Conservation (phyloP, 2,888 invertebrate genomes). For the Sabatieria punctata region DNA sequence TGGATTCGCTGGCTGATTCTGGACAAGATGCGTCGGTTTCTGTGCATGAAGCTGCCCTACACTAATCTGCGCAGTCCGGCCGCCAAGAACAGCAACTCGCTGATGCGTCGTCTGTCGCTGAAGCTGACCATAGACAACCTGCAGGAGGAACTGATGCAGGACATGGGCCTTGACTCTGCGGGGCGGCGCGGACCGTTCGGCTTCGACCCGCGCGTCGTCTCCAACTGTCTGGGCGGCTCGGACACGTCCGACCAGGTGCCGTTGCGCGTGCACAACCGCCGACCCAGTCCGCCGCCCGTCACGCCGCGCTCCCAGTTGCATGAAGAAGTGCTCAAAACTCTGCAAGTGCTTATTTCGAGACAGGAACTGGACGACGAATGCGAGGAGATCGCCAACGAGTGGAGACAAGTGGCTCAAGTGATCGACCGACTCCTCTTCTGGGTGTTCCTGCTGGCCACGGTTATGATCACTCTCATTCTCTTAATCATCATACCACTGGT, state of each 20-base stretch:
- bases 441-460: slow-evolving; percentile 40
- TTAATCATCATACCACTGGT: slow-evolving; percentile 37
- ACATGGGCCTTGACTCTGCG: neutral
- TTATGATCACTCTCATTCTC: slow-evolving; percentile 38
- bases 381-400: slow-evolving; percentile 39
- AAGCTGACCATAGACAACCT: slow-evolving; percentile 33
- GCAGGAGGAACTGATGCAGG: slow-evolving; percentile 31
- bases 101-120: slow-evolving; percentile 28
- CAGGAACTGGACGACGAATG: slow-evolving; percentile 37
- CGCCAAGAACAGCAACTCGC: slow-evolving; percentile 5
- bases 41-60: slow-evolving; percentile 18
- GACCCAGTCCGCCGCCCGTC: neutral
- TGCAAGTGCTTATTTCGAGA: slow-evolving; percentile 36
- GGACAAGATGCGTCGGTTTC: slow-evolving; percentile 15
- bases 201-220: neutral
- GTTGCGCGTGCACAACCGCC: neutral
- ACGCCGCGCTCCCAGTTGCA: slow-evolving; percentile 11
- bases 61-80: neutral
- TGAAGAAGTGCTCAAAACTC: slow-evolving; percentile 23
- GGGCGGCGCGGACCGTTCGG: neutral
- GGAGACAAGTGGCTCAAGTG: slow-evolving; percentile 41
- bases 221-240: neutral
- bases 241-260: neutral
- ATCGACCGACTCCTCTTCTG: slow-evolving; percentile 38
- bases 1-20: slow-evolving; percentile 35